Evolutionary conservation across 2,888 invertebrate genomes (phyloP).

Genomic region (Coelopa pilipes): DNA sequence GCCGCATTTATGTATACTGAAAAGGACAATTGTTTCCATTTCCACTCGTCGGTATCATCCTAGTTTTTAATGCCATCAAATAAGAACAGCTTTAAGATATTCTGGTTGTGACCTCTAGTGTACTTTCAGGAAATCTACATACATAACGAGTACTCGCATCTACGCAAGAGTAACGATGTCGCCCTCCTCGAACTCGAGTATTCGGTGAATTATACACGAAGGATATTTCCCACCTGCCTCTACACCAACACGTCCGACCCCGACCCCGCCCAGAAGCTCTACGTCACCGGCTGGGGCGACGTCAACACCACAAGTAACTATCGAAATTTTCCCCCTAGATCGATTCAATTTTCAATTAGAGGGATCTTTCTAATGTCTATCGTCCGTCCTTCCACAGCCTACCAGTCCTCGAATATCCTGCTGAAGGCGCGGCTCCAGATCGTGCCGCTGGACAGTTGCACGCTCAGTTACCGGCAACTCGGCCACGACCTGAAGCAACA

Average conservation of each 20-base stretch:
- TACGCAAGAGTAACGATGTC: slow-evolving; percentile 50
- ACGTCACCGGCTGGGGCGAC: slow-evolving; percentile 52
- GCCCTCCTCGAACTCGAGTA: slow-evolving; percentile 46
- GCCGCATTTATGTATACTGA: no score
- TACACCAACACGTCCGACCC: slow-evolving; percentile 43
- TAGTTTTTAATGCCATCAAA: no score
- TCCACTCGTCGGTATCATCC: no score
- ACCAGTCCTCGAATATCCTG: slow-evolving; percentile 53
- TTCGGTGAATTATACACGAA: slow-evolving; percentile 32
- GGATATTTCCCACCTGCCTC: slow-evolving; percentile 50
- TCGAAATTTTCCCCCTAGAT: no score
- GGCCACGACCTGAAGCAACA: slow-evolving; percentile 39
- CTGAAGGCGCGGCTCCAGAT: slow-evolving; percentile 53
- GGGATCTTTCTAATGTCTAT: no score
- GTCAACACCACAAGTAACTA: slow-evolving; percentile 41
- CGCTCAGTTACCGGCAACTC: slow-evolving; percentile 43
- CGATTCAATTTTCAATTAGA: no score
- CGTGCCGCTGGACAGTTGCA: slow-evolving; percentile 50
- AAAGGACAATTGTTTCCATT: no score
- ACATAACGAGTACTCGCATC: neutral
- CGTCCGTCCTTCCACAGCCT: slow-evolving; percentile 46
- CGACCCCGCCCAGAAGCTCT: slow-evolving; percentile 20
- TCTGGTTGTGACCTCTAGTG: no score
- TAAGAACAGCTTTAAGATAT: no score
- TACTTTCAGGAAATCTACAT: neutral